These are phyloP conservation scores for Ceratina australensis DNA, from an alignment of 1,140 invertebrate genomes.

Conservation along the genomic window DNA sequence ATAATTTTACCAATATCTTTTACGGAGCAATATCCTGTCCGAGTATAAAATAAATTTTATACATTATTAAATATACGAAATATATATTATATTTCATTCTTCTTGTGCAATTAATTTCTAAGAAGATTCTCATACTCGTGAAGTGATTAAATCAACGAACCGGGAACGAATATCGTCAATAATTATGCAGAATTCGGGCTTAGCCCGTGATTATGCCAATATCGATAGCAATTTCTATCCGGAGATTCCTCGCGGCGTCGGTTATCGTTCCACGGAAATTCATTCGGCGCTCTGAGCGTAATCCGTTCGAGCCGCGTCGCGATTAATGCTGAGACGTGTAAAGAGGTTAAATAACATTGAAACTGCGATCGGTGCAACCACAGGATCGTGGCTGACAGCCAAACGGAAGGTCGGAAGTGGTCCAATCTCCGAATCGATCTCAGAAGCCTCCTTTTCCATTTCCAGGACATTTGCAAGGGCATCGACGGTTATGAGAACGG, in stretches of 20 bases:
- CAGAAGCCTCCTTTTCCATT: conserved; percentile 63
- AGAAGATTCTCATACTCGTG: too few species aligned
- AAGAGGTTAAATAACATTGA: conserved; percentile 48
- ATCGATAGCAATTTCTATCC: too few species aligned
- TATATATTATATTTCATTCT: too few species aligned
- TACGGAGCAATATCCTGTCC: neutral
- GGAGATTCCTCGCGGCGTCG: neutral
- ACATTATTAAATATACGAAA: too few species aligned
- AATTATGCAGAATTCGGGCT: neutral
- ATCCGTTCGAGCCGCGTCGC: conserved; percentile 14
- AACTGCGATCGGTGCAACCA: conserved; percentile 48
- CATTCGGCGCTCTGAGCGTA: neutral
- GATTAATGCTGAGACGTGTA: conserved; percentile 37
- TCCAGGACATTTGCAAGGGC: conserved; percentile 64
- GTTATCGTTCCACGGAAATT: neutral
- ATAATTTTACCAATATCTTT: conserved; percentile 5
- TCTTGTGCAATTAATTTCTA: too few species aligned
- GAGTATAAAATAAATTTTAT: neutral
- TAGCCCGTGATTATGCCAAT: neutral
- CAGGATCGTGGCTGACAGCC: conserved; percentile 58
- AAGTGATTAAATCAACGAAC: too few species aligned
- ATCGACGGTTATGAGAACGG: conserved; percentile 18
- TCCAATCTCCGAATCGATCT: conserved; percentile 67
- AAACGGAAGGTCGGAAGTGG: conserved; percentile 61
- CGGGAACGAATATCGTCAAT: too few species aligned